A percentile compares a stretch with the other conserved stretches of the same genome.
These are phyloP conservation scores for Cotesia chilonis DNA, from an alignment of 1,140 invertebrate species.

Conservation along the genomic window DNA sequence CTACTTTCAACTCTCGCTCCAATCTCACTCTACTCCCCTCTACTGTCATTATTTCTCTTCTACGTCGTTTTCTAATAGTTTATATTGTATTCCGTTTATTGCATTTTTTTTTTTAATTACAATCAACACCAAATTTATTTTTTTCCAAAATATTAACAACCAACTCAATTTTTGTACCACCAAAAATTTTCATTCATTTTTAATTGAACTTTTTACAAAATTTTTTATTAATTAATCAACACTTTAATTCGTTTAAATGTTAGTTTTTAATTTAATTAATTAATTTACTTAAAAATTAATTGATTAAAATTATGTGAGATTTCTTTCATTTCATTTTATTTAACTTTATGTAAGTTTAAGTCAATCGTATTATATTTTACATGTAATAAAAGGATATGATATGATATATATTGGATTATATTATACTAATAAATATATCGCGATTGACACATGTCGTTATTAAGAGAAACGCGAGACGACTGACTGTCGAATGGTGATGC, in stretches of 20 bases:
- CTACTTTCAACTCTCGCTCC: slow-evolving; percentile 57
- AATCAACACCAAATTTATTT: neutral
- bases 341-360: neutral
- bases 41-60: slow-evolving; percentile 13
- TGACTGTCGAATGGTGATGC: slow-evolving; percentile 22
- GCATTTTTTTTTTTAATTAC: neutral
- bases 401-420: neutral
- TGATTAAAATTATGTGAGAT: too few species aligned
- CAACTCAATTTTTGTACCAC: too few species aligned
- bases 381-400: too few species aligned
- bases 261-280: neutral
- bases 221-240: too few species aligned
- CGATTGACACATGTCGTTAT: neutral
- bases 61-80: slow-evolving; percentile 37
- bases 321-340: too few species aligned
- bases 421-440: neutral
- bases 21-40: slow-evolving; percentile 43
- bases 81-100: slow-evolving; percentile 4
- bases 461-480: slow-evolving; percentile 21
- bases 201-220: too few species aligned
- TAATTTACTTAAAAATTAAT: neutral
- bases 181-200: too few species aligned
- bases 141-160: neutral
- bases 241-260: too few species aligned
- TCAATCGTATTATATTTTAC: too few species aligned